Conservation (phyloP, 2,888 invertebrate genomes). For the Cordilura impudica region DNA sequence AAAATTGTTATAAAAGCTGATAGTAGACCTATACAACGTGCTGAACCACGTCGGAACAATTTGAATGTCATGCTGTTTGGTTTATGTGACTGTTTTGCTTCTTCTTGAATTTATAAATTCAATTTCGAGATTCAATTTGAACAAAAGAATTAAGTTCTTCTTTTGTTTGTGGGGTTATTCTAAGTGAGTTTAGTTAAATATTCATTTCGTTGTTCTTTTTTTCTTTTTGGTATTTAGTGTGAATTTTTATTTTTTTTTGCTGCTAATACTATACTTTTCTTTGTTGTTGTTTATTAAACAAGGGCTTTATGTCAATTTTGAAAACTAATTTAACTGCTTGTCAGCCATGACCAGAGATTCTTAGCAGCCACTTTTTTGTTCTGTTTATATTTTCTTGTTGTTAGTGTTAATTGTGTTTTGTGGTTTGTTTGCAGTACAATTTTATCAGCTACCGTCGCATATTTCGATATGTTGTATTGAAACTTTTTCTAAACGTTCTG, state of each 20-base stretch:
- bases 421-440: constrained; percentile 24
- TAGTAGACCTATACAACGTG: constrained; percentile 76
- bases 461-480: constrained; percentile 44
- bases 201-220: constrained; percentile 41
- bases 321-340: constrained; percentile 60
- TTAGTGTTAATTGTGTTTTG: constrained; percentile 39
- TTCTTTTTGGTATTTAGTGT: constrained; percentile 15
- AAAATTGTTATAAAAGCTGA: constrained; percentile 77
- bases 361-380: constrained; percentile 25
- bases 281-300: constrained; percentile 16
- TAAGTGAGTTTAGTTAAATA: constrained; percentile 29
- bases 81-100: constrained; percentile 32
- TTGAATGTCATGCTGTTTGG: constrained; percentile 74
- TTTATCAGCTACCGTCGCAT: constrained; percentile 60
- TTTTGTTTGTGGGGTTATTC: background rate
- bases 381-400: constrained; percentile 16
- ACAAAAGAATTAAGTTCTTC: constrained; percentile 46
- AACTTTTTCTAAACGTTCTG: background rate
- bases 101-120: background rate
- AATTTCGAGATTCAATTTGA: constrained; percentile 41
- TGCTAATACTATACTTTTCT: constrained; percentile 8
- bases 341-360: constrained; percentile 52
- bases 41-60: constrained; percentile 77
- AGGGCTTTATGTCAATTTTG: constrained; percentile 59
- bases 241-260: background rate